Conservation (phyloP, 2,888 invertebrate species). For the Micropterix aruncella region DNA sequence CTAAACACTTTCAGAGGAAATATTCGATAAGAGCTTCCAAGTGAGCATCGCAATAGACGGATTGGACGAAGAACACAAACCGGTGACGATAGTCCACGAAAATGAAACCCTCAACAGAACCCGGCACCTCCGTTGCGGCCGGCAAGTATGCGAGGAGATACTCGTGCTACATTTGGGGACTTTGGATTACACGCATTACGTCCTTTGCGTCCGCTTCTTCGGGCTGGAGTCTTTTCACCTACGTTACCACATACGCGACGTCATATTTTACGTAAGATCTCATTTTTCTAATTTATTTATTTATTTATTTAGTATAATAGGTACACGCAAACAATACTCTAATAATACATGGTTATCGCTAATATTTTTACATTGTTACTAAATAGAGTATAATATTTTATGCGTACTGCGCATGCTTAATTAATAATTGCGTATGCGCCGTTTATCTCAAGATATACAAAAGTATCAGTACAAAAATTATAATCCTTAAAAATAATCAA, state of each 20-base stretch:
- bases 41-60: constrained; percentile 77
- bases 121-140: constrained; percentile 66
- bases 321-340: too few relatives aligned
- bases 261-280: constrained; percentile 70
- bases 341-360: too few relatives aligned
- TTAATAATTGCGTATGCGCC: too few relatives aligned
- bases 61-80: constrained; percentile 58
- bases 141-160: constrained; percentile 75
- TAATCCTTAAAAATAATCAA: too few relatives aligned
- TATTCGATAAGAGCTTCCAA: constrained; percentile 80
- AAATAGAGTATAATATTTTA: too few relatives aligned
- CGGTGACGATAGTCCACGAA: constrained; percentile 48
- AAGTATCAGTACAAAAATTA: too few relatives aligned
- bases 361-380: too few relatives aligned
- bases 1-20: constrained; percentile 79
- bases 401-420: too few relatives aligned
- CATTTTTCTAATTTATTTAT: constrained; percentile 9
- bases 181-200: constrained; percentile 77
- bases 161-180: constrained; percentile 81
- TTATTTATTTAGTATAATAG: too few relatives aligned
- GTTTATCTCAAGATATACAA: too few relatives aligned
- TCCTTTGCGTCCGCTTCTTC: constrained; percentile 70
- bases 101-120: constrained; percentile 66
- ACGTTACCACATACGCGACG: constrained; percentile 69
- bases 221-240: constrained; percentile 75